phyloP scores from a whole-genome alignment of 2,888 invertebrate genomes.

The Trissolcus brochymenae region DNA sequence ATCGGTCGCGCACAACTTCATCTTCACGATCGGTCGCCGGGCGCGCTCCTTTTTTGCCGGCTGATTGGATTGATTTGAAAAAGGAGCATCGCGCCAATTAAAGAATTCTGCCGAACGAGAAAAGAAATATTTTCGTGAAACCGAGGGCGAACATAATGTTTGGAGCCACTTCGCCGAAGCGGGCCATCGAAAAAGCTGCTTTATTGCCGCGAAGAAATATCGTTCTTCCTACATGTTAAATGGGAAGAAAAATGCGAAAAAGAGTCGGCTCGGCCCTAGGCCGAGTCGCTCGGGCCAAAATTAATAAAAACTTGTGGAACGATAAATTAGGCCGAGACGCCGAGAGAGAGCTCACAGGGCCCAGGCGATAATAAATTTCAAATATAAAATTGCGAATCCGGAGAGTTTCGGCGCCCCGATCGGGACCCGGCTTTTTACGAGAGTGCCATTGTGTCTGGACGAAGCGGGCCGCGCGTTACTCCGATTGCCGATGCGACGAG shows the following conservation, averaged over 20 bases:
- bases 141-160: slow-evolving; percentile 38
- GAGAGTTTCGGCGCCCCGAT: slow-evolving; percentile 58
- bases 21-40: slow-evolving; percentile 26
- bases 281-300: slow-evolving; percentile 61
- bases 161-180: slow-evolving; percentile 46
- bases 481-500: slow-evolving; percentile 57
- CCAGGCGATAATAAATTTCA: slow-evolving; percentile 75
- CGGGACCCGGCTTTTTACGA: slow-evolving; percentile 63
- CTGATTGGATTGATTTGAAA: slow-evolving; percentile 48
- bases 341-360: slow-evolving; percentile 55
- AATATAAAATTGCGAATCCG: slow-evolving; percentile 74
- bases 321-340: slow-evolving; percentile 74
- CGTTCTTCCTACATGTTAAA: slow-evolving; percentile 56
- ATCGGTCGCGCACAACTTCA: slow-evolving; percentile 45
- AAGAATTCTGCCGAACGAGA: slow-evolving; percentile 51
- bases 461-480: slow-evolving; percentile 59
- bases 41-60: slow-evolving; percentile 19
- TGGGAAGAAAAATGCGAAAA: slow-evolving; percentile 58
- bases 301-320: slow-evolving; percentile 76
- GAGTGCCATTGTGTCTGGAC: slow-evolving; percentile 67
- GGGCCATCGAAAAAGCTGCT: slow-evolving; percentile 46
- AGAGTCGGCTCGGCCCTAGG: slow-evolving; percentile 52
- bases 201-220: slow-evolving; percentile 58
- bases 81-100: slow-evolving; percentile 46
- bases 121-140: slow-evolving; percentile 51